Base-by-base conservation (phyloP, 2,888 invertebrate species). In the Phasia obesa region DNA sequence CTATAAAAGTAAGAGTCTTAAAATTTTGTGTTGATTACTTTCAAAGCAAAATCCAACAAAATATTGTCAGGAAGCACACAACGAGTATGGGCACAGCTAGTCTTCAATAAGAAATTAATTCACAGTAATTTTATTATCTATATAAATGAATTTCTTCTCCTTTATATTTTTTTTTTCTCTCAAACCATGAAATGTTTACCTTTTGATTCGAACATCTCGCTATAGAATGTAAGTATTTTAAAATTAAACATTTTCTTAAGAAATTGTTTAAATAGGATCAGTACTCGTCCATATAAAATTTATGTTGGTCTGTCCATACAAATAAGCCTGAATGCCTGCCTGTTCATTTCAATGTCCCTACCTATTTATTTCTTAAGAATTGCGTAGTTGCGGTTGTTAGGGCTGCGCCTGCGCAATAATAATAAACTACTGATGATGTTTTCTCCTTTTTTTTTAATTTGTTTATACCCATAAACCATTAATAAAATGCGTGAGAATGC, bases 401-500 rank as follows among this genome's bases (percentile, higher is more conserved):
- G 64, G 81, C 60, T 81, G 76, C 76, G 81, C 81, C 76, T 81
- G 81, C 70, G 81, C 81, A 73, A 65, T 71, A 71, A 38, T 71
- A 78, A 78, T 71, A 73, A 65, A 57, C 57, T 49, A n/a, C 38
- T 76, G 59, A 51, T 60, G 57, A 42, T 49, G n/a, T 74, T 55
- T 55, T 55, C 5, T 31, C 21, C 38, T 27, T n/a, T 49, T 42
- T 11, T 62, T 25, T 0, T 35, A 11, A n/a, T n/a, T n/a, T n/a
- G n/a, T 23, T n/a, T 44, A 21, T 59, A 38, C 38, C 55, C 47
- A 55, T 59, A 51, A 55, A n/a, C 31, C 44, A 69, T 59, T 81
- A 64, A 71, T 67, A 44, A 76, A 81, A 81, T 71, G 76, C 71
- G 76, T 73, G 81, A 65, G 81, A 71, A 81, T 81, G 67, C 67